phyloP scores from a whole-genome alignment of 1,140 invertebrate species.

The Diorhabda elongata region DNA sequence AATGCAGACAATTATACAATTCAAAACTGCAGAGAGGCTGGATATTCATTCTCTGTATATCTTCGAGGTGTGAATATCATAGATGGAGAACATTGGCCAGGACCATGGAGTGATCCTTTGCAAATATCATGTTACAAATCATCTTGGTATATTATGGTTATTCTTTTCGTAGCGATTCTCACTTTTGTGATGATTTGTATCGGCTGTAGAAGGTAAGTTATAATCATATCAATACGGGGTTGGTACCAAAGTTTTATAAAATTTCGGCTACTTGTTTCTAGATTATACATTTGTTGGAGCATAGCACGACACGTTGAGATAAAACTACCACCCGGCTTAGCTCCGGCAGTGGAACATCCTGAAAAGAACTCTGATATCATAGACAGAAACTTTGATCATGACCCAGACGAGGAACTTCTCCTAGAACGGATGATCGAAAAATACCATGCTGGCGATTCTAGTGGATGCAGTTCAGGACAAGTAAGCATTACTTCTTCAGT shows the following conservation, averaged over 20 bases:
- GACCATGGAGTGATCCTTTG: constrained; percentile 47
- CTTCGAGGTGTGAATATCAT: constrained; percentile 33
- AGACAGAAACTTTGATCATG: constrained; percentile 24
- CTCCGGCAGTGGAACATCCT: constrained; percentile 27
- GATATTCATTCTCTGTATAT: constrained; percentile 36
- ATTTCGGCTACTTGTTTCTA: constrained; percentile 28
- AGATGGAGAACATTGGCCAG: constrained; percentile 33
- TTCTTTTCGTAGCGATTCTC: not conserved
- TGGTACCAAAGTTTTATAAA: not conserved
- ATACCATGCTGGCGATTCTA: constrained; percentile 53
- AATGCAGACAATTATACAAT: constrained; percentile 29
- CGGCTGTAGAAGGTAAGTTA: not conserved
- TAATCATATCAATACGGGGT: not conserved
- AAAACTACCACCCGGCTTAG: constrained; percentile 55
- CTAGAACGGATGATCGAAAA: constrained; percentile 48
- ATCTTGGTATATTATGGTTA: not conserved
- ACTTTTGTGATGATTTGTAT: not conserved
- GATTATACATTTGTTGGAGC: constrained; percentile 51
- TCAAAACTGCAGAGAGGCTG: constrained; percentile 46
- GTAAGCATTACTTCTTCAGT: constrained; percentile 56
- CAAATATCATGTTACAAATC: constrained; percentile 16
- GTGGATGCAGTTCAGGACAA: constrained; percentile 56
- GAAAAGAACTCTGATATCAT: constrained; percentile 26
- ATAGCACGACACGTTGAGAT: constrained; percentile 54
- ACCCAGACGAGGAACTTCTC: constrained; percentile 37